Base-by-base conservation (phyloP, 2,113 vertebrate genomes). In the Andinoacara biseriatus region DNA sequence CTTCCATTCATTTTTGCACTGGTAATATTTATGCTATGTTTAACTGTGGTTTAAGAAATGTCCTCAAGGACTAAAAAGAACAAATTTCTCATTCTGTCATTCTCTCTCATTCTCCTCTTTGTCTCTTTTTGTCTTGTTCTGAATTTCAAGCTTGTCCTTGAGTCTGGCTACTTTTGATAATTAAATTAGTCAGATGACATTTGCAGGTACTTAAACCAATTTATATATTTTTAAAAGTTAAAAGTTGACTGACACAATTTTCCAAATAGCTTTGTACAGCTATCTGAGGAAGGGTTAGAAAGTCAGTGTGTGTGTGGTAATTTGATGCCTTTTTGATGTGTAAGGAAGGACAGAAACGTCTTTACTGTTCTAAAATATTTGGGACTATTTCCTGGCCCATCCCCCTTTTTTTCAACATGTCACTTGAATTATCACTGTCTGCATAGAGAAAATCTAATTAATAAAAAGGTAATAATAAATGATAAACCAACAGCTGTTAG, bases 391-490 rank as follows among this genome's bases (percentile, higher is more conserved):
- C 43, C 35, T 76, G 20, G 5, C 35, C 60, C 31, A 43, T 83
- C 17, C 76, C 43, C 56, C 52, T 69, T 52, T 82, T 80, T 80
- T 87, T 82, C 26, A 14, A 40, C 67, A 59, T 26, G 77, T 89
- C 77, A 65, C 61, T 76, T 86, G 76, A 91, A 88, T 83, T 85
- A 89, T 92, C 83, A 80, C 80, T 72, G 46, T 82, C 60, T 59
- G 38, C 43, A 74, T 46, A 43, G 80, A 76, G 74, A 65, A 74
- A 74, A 62, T 75, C n/a, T 59, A 91, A 93, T 86, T 62, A 91
- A 84, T 80, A 81, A 91, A 87, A 84, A 90, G 60, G 63, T 89
- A 91, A 92, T 86, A 91, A 94, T 93, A 90, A 93, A 90, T 89
- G 40, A 94, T 91, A 86, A 88, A 86, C 35, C 81, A 83, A 88